These are phyloP conservation scores for Aurelia sp. DNA, from an alignment of 30 jellyfish, hydroid and myxozoan species.

Conservation along the genomic window DNA sequence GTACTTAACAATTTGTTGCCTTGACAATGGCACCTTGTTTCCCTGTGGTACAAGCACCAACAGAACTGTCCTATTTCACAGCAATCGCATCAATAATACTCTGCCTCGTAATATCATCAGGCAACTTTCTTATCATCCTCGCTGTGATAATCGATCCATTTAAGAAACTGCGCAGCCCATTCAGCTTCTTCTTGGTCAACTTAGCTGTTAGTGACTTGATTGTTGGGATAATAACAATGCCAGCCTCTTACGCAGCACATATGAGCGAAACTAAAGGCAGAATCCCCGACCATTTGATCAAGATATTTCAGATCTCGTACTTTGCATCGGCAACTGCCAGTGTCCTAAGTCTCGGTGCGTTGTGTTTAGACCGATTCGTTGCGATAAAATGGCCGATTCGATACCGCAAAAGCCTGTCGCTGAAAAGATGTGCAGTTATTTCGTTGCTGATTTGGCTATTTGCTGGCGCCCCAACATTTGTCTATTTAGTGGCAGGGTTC, in stretches of 20 bases:
- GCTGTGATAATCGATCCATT: conserved; percentile 75
- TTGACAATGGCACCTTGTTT: conserved; percentile 44
- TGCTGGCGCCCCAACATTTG: conserved; percentile 36
- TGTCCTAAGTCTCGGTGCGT: conserved; percentile 65
- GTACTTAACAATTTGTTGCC: too few relatives aligned
- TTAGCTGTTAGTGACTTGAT: conserved; percentile 68
- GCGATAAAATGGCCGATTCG: conserved; percentile 65
- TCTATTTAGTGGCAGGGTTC: conserved; percentile 50
- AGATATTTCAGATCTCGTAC: conserved; percentile 46
- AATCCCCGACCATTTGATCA: conserved; percentile 35
- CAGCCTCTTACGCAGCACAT: conserved; percentile 55
- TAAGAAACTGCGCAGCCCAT: conserved; percentile 72
- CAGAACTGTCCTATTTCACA: conserved; percentile 61
- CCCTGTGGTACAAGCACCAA: conserved; percentile 79
- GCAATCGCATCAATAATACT: conserved; percentile 49
- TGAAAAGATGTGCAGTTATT: conserved; percentile 33
- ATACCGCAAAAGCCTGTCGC: conserved; percentile 44
- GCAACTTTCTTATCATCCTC: conserved; percentile 45
- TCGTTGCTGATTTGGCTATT: conserved; percentile 52
- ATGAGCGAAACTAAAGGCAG: conserved; percentile 42
- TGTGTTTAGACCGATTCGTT: conserved; percentile 65
- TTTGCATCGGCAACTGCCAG: conserved; percentile 76
- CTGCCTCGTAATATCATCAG: conserved; percentile 48
- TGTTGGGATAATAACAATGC: conserved; percentile 74
- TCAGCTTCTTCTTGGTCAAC: conserved; percentile 73